Evolutionary conservation across 2,113 vertebrate species (phyloP).

Genomic region (Heterocephalus glaber): DNA sequence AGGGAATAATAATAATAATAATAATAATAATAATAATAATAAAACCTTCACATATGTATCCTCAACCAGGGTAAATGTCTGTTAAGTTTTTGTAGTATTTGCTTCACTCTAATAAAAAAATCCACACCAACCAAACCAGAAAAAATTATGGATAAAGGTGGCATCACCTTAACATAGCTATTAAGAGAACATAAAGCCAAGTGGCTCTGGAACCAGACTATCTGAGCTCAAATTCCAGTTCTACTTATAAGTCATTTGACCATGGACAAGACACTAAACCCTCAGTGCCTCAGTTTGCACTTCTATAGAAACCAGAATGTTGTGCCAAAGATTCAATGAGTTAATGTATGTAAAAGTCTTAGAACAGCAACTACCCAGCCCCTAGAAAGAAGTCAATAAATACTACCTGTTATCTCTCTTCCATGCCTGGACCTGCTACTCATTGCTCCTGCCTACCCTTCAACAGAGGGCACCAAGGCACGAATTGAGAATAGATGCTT

Average conservation of each 20-base stretch:
- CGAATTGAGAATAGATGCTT: background rate
- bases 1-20: too few species aligned
- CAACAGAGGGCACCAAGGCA: background rate
- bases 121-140: background rate
- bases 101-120: background rate
- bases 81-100: background rate
- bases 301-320: background rate
- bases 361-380: background rate
- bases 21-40: too few species aligned
- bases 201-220: background rate
- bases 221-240: background rate
- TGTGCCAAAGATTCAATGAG: background rate
- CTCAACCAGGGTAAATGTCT: background rate
- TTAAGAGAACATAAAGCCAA: background rate
- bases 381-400: background rate
- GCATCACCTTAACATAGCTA: background rate
- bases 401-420: background rate
- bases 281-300: background rate
- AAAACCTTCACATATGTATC: background rate
- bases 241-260: background rate
- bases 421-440: background rate
- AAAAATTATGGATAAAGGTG: background rate
- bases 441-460: background rate
- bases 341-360: background rate
- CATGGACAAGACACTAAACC: background rate